Evolutionary conservation across 2,113 vertebrate genomes (phyloP).

Genomic region (Poeciliopsis prolifica): DNA sequence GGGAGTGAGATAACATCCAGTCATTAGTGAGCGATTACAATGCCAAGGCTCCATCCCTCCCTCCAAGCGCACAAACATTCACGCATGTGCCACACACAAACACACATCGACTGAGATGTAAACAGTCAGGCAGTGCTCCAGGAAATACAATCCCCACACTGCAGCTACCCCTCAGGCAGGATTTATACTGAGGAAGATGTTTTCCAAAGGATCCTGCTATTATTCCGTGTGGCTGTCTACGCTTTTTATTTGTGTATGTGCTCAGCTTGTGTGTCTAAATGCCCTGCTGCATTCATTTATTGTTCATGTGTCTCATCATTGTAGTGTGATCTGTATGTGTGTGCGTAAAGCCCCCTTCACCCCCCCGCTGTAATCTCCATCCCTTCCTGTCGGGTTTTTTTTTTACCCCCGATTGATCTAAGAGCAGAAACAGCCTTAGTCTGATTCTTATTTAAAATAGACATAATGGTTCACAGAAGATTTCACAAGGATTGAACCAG

Average conservation of each 20-base stretch:
- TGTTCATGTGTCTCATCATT: conserved; percentile 60
- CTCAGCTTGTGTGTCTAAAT: conserved; percentile 39
- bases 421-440: conserved; percentile 61
- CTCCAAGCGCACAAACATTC: conserved; percentile 35
- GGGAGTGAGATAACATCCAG: conserved; percentile 74
- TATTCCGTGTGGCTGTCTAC: conserved; percentile 24
- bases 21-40: conserved; percentile 77
- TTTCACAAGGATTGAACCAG: conserved; percentile 72
- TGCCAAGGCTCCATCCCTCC: conserved; percentile 60
- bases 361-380: conserved; percentile 51
- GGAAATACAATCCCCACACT: conserved; percentile 73
- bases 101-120: conserved; percentile 65
- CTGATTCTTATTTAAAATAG: conserved; percentile 76
- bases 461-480: conserved; percentile 75
- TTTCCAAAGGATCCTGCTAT: conserved; percentile 59
- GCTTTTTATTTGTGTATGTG: conserved; percentile 15
- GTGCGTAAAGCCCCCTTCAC: conserved; percentile 17
- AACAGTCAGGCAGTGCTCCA: conserved; percentile 70
- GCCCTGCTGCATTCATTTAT: conserved; percentile 51
- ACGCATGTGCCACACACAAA: conserved; percentile 29
- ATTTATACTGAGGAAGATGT: conserved; percentile 71
- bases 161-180: conserved; percentile 67
- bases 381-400: conserved; percentile 25
- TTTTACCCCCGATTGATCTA: conserved; percentile 34
- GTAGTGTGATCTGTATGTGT: conserved; percentile 28